Evolutionary conservation across 2,888 invertebrate genomes (phyloP).

Genomic region (Girardia tigrina): DNA sequence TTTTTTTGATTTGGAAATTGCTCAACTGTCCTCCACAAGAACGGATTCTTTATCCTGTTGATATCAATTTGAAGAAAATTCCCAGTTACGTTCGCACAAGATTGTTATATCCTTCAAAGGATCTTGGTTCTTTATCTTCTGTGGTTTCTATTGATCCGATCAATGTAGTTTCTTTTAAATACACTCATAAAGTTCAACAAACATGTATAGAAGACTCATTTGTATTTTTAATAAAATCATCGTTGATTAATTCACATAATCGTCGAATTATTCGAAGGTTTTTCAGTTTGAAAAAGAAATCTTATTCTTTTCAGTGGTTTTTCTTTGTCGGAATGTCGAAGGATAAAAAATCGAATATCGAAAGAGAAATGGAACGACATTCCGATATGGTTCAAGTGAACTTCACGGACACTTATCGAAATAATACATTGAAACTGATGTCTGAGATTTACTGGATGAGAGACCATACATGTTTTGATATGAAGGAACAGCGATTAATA

Average conservation of each 20-base stretch:
- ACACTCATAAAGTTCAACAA: not conserved
- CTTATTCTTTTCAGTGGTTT: not conserved
- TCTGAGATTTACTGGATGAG: not conserved
- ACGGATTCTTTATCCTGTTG: not conserved
- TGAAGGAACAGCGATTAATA: not conserved
- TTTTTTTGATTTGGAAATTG: too few relatives aligned
- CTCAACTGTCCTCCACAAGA: too few relatives aligned
- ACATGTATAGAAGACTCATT: not conserved
- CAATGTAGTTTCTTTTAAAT: not conserved
- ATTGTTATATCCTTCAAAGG: not conserved
- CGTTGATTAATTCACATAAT: not conserved
- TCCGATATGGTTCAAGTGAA: not conserved
- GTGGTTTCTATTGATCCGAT: not conserved
- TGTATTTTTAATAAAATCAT: not conserved
- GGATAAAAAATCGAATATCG: too few relatives aligned
- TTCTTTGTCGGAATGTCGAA: not conserved
- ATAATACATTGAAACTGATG: constrained; percentile 5
- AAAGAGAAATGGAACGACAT: not conserved
- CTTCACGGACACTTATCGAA: not conserved
- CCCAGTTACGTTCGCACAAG: not conserved
- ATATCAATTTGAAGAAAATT: not conserved
- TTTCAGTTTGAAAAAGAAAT: not conserved
- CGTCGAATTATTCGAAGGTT: not conserved
- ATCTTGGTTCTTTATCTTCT: not conserved
- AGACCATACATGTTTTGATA: not conserved